A percentile compares a stretch with the other conserved stretches of the same genome.
Conservation (phyloP, 2,888 invertebrate genomes). For the Cheilosia impressa region DNA sequence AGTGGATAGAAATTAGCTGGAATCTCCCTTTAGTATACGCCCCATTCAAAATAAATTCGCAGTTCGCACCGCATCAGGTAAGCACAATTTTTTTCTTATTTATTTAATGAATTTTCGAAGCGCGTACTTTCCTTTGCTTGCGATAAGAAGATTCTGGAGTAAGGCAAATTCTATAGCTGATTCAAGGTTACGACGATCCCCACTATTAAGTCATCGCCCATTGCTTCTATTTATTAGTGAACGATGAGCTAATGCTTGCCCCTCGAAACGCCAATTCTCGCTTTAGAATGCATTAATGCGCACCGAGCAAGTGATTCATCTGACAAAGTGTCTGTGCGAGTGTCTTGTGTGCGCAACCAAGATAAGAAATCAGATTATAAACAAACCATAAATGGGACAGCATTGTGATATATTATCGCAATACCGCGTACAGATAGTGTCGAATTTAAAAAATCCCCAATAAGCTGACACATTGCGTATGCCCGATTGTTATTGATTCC, state of each 20-base stretch:
- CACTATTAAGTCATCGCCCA: constrained; percentile 66
- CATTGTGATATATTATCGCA: constrained; percentile 1
- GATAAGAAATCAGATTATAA: constrained; percentile 51
- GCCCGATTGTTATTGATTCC: constrained; percentile 13
- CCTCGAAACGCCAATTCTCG: constrained; percentile 2
- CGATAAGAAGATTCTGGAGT: constrained; percentile 30
- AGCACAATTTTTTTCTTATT: constrained; percentile 28
- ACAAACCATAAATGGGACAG: constrained; percentile 19
- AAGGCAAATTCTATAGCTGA: constrained; percentile 45
- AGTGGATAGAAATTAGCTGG: constrained; percentile 40
- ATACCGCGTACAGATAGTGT: constrained; percentile 37
- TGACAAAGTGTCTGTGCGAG: constrained; percentile 11
- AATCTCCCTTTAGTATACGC: constrained; percentile 59
- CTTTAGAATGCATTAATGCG: constrained; percentile 39
- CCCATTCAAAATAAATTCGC: constrained; percentile 45
- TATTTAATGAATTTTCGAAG: constrained; percentile 21
- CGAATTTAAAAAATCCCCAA: neutral
- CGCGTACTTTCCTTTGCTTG: neutral
- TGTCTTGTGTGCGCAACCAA: neutral
- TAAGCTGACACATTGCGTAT: neutral
- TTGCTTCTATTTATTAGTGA: constrained; percentile 44
- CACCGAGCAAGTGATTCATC: constrained; percentile 31
- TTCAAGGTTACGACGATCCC: constrained; percentile 50
- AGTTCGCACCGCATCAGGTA: constrained; percentile 47
- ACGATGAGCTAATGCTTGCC: constrained; percentile 65